Evolutionary conservation across 2,888 invertebrate genomes (phyloP), one percentile per base, ranked within the genome.

Genomic region (Callyntrura guangdongensis): DNA sequence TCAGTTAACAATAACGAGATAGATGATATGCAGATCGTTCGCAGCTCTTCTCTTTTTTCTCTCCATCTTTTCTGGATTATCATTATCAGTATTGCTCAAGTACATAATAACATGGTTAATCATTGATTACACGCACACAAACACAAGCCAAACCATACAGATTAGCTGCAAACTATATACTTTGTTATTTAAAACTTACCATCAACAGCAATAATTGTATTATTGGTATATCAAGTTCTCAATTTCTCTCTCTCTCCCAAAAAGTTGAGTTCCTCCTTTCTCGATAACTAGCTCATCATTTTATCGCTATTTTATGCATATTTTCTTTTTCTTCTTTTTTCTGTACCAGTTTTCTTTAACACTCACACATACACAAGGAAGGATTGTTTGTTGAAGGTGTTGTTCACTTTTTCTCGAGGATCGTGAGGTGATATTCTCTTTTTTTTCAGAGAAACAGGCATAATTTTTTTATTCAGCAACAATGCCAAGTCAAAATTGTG

Each of bases 231-330:
- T 59, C 49, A 47, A 77, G 22, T 47, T 45, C n/a, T 77, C 45
- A 20, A 2, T 64, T 77, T 64, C 49, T 25, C 72, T n/a, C 69
- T 59, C 56, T 82, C 36, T 36, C 36, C 61, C 47, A 67, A 61
- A 45, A 64, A n/a, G 72, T 72, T 47, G 3, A 67, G 47, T 67
- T 12, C 12, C n/a, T 81, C 56, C 59, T 82, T 69, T 77, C 79
- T 53, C 77, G 14, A 89, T 89, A 89, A 89, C 89, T 89, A 83
- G 89, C 89, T 72, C 89, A 89, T 67, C 84, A 47, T 89, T 89
- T 89, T 89, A 89, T 89, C 89, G 89, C 74, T 89, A 89, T 89
- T 89, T 89, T 89, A 89, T 89, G 89, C 89, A 89, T 72, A 90
- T 67, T 81, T 79, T 14, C 25, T 25, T 64, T n/a, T n/a, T 79